Evolutionary conservation across 2,113 vertebrate genomes (phyloP).

Genomic region (Aspiorhynchus laticeps): DNA sequence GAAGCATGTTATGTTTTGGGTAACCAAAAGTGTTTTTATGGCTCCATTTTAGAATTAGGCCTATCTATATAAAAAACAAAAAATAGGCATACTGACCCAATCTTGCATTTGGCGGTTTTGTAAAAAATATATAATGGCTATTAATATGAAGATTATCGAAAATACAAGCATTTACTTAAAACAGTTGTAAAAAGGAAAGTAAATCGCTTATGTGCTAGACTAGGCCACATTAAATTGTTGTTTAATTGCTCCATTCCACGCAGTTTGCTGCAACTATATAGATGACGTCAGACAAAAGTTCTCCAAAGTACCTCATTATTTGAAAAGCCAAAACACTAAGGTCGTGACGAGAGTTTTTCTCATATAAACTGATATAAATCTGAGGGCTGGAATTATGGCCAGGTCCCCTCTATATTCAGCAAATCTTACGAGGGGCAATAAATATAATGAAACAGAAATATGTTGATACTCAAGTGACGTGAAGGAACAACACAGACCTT

Average conservation of each 20-base stretch:
- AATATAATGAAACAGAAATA: constrained; percentile 41
- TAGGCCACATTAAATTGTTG: not conserved
- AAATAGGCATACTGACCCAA: not conserved
- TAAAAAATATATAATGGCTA: not conserved
- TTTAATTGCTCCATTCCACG: not conserved
- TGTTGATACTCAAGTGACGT: constrained; percentile 29
- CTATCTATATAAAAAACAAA: too few relatives aligned
- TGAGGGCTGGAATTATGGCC: not conserved
- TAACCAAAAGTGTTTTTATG: constrained; percentile 9
- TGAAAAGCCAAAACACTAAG: not conserved
- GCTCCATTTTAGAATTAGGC: not conserved
- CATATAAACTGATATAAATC: constrained; percentile 4
- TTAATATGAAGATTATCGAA: not conserved
- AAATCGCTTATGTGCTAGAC: not conserved
- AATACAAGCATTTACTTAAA: not conserved
- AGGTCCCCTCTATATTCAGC: not conserved
- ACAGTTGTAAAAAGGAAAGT: not conserved
- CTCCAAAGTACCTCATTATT: not conserved
- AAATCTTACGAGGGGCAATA: not conserved
- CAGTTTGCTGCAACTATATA: not conserved
- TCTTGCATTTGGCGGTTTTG: not conserved
- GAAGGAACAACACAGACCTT: constrained; percentile 29
- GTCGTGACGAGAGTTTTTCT: not conserved
- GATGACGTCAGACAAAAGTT: constrained; percentile 24
- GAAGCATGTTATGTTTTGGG: constrained; percentile 73